Evolutionary conservation across 2,797 vertebrate genomes (phyloP), one percentile per base, ranked within the genome.

Genomic region (Hozukius guyotensis): DNA sequence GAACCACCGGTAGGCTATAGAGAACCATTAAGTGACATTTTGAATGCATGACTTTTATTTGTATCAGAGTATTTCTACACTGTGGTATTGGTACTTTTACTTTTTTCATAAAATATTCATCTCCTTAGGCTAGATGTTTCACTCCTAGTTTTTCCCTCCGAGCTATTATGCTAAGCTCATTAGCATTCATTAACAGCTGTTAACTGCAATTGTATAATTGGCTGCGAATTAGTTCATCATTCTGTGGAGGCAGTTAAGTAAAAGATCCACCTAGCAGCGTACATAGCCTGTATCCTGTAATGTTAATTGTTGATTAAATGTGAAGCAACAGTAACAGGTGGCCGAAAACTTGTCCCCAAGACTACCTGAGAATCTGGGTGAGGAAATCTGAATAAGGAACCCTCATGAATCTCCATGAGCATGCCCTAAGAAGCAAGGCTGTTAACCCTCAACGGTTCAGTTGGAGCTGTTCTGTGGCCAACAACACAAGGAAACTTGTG

Each of bases 311-410:
- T 66, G 27, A 63, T 59, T 59, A 67, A 72, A 79, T 63, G 34
- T 59, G 57, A 81, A 70, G 53, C 71, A 34, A 25, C 16, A 46
- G 32, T 32, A 74, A 84, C 52, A 74, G 59, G 25, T 66, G 72
- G 72, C 46, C 1, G 3, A 42, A 69, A 69, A 72, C 22, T 0
- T 68, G 14, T 20, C 6, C 13, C 59, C 31, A 34, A 59, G 32
- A 61, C 55, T 27, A 14, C 20, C 49, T 9, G 20, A 74, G n/a
- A 38, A 46, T 36, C 27, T 75, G 49, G 16, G 13, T 12, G 22
- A 75, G 49, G 6, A 64, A 46, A 57, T 29, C 27, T 68, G 25
- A 60, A 38, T 9, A 13, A 46, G 24, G 55, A 69, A 29, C n/a
- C n/a, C n/a, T 71, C n/a, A 14, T 73, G 18, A 77, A 52, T 62